Evolutionary conservation across 2,888 invertebrate species (phyloP), one percentile per base, ranked within the genome.

Genomic region (Ophion slaviceki): DNA sequence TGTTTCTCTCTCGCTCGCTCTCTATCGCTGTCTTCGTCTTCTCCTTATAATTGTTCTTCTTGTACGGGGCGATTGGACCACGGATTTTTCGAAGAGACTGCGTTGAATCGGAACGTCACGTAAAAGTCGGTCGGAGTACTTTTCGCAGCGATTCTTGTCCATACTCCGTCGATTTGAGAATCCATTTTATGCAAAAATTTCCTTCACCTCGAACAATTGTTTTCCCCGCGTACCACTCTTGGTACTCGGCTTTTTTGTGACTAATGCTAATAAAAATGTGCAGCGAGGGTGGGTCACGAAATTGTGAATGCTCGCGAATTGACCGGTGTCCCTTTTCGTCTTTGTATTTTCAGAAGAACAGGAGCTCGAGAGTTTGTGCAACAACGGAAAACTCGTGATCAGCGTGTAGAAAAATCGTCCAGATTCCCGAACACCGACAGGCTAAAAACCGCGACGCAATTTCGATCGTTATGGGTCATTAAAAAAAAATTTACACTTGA

Each of bases 311-410:
- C 32, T 64, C 24, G 28, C 0, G 14, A 24, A 64, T 11, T 28
- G 28, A 64, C 11, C 28, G 53, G 14, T 14, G 64, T 64, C 32
- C 17, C 45, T 53, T n/a, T 74, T 24, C 80, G 45, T 76, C 53
- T 84, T 80, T 86, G 80, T 83, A 53, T 40, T 89, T 88, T 64
- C 88, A 89, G 89, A 88, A 62, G 84, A 78, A 74, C 84, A 77
- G 68, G 87, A 87, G 64, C 88, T 89, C 14, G 78, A 88, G 57
- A 85, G 75, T 76, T 81, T 88, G 68, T 59, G 76, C 83, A 84
- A 59, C 75, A 88, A 88, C 59, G 88, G 87, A 81, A 86, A 80
- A 24, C 80, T 84, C 40, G 66, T 71, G 57, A 78, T 62, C 32
- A 71, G 53, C 20, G 70, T 71, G 10, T 85, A 82, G 71, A 62